Percentiles rank a stretch among this genome's conserved stretches.
Conservation (phyloP, 2,113 vertebrate genomes). For the Dendropsophus ebraccatus region DNA sequence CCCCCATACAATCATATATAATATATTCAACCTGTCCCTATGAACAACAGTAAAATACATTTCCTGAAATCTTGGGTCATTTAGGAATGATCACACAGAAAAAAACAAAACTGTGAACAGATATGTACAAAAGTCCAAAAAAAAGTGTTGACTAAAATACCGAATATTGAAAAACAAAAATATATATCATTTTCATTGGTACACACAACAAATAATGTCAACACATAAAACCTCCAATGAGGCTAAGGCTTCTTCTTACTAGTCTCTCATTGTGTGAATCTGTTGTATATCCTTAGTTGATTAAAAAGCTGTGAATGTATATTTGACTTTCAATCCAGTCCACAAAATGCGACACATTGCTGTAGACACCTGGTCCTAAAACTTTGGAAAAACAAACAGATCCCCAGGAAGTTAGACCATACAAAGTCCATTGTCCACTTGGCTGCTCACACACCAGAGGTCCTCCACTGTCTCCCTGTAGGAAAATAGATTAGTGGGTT, state of each 20-base stretch:
- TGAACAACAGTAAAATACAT: constrained; percentile 38
- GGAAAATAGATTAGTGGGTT: constrained; percentile 36
- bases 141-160: constrained; percentile 47
- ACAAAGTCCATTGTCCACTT: constrained; percentile 84
- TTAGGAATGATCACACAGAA: constrained; percentile 52
- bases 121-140: constrained; percentile 52
- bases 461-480: constrained; percentile 89
- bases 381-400: constrained; percentile 91
- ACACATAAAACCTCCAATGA: constrained; percentile 41
- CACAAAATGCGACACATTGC: constrained; percentile 89
- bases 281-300: constrained; percentile 64
- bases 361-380: constrained; percentile 90
- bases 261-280: constrained; percentile 1
- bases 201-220: constrained; percentile 52
- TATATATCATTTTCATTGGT: constrained; percentile 50
- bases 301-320: constrained; percentile 86
- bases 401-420: constrained; percentile 92
- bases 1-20: neutral
- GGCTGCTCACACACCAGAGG: constrained; percentile 85
- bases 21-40: neutral
- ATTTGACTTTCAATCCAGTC: constrained; percentile 91
- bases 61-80: constrained; percentile 45
- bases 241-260: constrained; percentile 45
- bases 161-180: constrained; percentile 49
- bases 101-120: constrained; percentile 46